Percentiles rank a stretch among this genome's conserved stretches.
These are phyloP conservation scores for Sebastes vulpes DNA, from an alignment of 2,797 vertebrate genomes.

Conservation along the genomic window DNA sequence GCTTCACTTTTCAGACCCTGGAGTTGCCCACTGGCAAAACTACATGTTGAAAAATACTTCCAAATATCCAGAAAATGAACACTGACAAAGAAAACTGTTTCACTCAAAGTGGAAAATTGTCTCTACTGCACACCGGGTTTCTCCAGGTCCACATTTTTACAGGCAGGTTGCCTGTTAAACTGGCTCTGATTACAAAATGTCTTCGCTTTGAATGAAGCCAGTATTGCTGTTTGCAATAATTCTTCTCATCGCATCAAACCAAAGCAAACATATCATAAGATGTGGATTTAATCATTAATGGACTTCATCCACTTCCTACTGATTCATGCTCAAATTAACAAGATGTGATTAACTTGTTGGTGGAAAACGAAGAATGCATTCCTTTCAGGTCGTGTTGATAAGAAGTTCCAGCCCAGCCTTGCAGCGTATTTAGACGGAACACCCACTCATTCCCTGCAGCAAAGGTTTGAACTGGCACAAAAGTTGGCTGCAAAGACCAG, in stretches of 20 bases:
- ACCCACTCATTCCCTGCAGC: not conserved
- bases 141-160: not conserved
- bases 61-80: not conserved
- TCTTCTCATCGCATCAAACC: not conserved
- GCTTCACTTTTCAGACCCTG: not conserved
- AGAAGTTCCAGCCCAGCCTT: slow-evolving; percentile 24
- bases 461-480: not conserved
- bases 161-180: slow-evolving; percentile 5
- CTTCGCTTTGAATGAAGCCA: slow-evolving; percentile 19
- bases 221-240: not conserved
- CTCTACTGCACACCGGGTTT: not conserved
- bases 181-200: slow-evolving; percentile 18
- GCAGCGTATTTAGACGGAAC: not conserved
- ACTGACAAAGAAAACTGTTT: not conserved
- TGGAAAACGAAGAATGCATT: slow-evolving; percentile 29
- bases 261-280: not conserved
- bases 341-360: slow-evolving; percentile 13
- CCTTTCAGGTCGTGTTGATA: slow-evolving; percentile 29
- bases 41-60: not conserved
- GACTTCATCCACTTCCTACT: not conserved
- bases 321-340: slow-evolving; percentile 10
- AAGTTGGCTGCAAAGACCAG: not conserved
- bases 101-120: not conserved
- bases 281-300: not conserved
- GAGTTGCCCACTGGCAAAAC: not conserved